Percentiles rank a stretch among this genome's conserved stretches.
These are phyloP conservation scores for Lutjanus erythropterus DNA, from an alignment of 2,113 vertebrate genomes.

Conservation along the genomic window DNA sequence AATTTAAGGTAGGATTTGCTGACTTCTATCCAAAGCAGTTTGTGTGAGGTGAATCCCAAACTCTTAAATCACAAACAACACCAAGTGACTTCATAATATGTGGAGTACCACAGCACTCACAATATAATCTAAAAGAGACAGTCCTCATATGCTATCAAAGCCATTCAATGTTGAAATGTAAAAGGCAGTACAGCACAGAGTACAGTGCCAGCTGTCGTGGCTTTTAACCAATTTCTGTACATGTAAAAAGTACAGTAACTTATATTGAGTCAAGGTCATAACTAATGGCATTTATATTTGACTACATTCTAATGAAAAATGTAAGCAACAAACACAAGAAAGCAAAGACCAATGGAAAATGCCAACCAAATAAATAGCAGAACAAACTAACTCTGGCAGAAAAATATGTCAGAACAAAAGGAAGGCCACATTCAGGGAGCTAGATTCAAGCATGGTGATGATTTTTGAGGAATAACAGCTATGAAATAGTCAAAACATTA, in stretches of 20 bases:
- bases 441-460: background rate
- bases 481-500: background rate
- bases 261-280: background rate
- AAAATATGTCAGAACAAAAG: background rate
- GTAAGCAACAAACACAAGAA: background rate
- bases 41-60: background rate
- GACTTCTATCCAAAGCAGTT: background rate
- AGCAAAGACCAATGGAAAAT: background rate
- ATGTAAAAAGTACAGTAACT: background rate
- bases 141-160: background rate
- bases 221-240: background rate
- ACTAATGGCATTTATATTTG: background rate
- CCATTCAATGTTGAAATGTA: background rate
- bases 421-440: conserved; percentile 6
- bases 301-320: background rate
- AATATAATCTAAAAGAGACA: background rate
- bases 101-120: background rate
- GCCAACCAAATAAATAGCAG: background rate
- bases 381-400: background rate
- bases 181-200: background rate
- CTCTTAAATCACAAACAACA: background rate
- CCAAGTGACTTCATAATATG: background rate
- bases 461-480: background rate
- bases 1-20: background rate
- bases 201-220: background rate